These are phyloP conservation scores for Anthonomus grandis DNA, from an alignment of 1,140 invertebrate genomes.

Conservation along the genomic window DNA sequence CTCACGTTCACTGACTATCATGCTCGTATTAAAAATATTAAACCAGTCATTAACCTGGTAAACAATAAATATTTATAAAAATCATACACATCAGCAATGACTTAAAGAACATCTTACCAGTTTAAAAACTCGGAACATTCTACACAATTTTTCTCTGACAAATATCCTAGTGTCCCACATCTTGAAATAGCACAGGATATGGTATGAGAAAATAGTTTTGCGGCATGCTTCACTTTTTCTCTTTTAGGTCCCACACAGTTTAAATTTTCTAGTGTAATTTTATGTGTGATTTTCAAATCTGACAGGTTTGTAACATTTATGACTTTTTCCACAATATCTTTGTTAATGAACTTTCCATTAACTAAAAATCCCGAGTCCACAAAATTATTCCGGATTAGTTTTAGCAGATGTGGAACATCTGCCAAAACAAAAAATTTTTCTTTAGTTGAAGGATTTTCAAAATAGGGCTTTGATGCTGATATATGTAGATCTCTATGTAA, in stretches of 20 bases:
- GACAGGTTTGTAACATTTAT: slow-evolving; percentile 10
- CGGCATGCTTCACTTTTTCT: slow-evolving; percentile 11
- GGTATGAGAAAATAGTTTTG: slow-evolving; percentile 15
- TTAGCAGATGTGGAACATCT: too few species aligned
- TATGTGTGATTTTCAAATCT: slow-evolving; percentile 20
- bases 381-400: slow-evolving; percentile 36
- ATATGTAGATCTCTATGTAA: slow-evolving; percentile 26
- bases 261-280: too few species aligned
- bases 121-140: slow-evolving; percentile 20
- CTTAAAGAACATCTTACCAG: slow-evolving; percentile 4
- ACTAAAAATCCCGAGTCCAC: slow-evolving; percentile 35
- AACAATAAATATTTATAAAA: slow-evolving; percentile 1
- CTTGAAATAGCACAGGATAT: slow-evolving; percentile 6
- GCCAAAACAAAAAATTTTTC: slow-evolving; percentile 33
- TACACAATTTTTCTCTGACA: slow-evolving; percentile 1
- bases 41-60: slow-evolving; percentile 25
- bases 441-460: slow-evolving; percentile 27
- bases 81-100: background rate
- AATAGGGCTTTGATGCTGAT: slow-evolving; percentile 13
- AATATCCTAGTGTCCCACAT: too few species aligned
- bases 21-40: slow-evolving; percentile 17
- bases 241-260: background rate
- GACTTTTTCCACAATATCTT: slow-evolving; percentile 14
- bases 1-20: background rate
- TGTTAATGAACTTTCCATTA: slow-evolving; percentile 25